Base-by-base conservation (phyloP, 2,797 vertebrate species). In the Intellagama lesueurii region DNA sequence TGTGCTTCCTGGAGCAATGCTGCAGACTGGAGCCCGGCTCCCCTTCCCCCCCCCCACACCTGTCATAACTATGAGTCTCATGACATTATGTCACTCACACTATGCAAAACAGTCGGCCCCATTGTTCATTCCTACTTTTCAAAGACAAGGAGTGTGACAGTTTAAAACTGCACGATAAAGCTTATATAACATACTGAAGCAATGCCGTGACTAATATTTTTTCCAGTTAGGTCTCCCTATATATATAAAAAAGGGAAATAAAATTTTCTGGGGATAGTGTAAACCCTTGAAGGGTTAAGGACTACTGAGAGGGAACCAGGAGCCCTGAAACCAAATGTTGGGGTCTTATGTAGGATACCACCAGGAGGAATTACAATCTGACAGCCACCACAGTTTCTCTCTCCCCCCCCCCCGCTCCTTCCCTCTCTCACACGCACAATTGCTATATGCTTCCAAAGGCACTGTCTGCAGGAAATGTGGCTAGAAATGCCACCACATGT, bases 71-170 rank as follows among this genome's bases (percentile, higher is more conserved):
- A 40, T 1, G 90, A 32, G 9, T 64, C 30, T 76, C 26, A 32
- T 72, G 76, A 83, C 87, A 86, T 90, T 49, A 64, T 2, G 22
- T 4, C 69, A 91, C n/a, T 7, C 89, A 88, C 73, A 88, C 47
- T 5, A 85, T 87, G 85, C 68, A 0, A 91, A 2, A 7, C 49
- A 88, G 60, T 44, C 9, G 22, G 32, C 84, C 28, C 86, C 75
- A 26, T 7, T 14, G 86, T 88, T 49, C 7, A 60, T 35, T 86
- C 83, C 40, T 40, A 7, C 0, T 49, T 87, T 68, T 64, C 7
- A 88, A 83, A 84, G 40, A 6, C 19, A 88, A 26, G 30, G 89
- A 82, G 4, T 4, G 86, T 9, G 5, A 86, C 90, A 30, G 0
- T 86, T 90, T 81, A 68, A 87, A 19, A 49, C 28, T 73, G 44